These are phyloP conservation scores for Orius laevigatus DNA, from an alignment of 1,140 invertebrate genomes.

Conservation along the genomic window DNA sequence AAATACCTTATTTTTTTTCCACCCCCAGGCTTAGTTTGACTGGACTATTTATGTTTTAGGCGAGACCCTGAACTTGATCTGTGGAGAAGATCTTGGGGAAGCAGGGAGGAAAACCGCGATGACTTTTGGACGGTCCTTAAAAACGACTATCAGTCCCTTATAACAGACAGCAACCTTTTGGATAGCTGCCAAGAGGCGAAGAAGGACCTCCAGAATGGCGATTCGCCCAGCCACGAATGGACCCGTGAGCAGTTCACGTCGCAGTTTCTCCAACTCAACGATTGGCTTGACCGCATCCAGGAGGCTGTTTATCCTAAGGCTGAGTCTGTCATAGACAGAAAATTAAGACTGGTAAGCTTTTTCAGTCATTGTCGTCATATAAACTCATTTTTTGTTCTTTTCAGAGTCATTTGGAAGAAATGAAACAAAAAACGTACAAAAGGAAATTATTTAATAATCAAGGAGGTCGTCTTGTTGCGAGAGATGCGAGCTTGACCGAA, in stretches of 20 bases:
- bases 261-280: slow-evolving; percentile 64
- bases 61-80: slow-evolving; percentile 43
- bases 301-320: slow-evolving; percentile 56
- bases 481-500: slow-evolving; percentile 52
- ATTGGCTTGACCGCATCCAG: slow-evolving; percentile 62
- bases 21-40: no score
- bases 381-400: slow-evolving; percentile 9
- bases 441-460: slow-evolving; percentile 63
- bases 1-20: no score
- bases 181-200: slow-evolving; percentile 74
- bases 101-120: slow-evolving; percentile 39
- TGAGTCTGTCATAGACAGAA: slow-evolving; percentile 48
- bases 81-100: slow-evolving; percentile 51
- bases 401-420: slow-evolving; percentile 36
- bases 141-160: slow-evolving; percentile 80
- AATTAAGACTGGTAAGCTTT: slow-evolving; percentile 41
- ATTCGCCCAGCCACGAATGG: slow-evolving; percentile 38
- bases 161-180: slow-evolving; percentile 74
- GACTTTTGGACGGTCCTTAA: slow-evolving; percentile 75
- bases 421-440: slow-evolving; percentile 48
- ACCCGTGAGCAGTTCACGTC: slow-evolving; percentile 58
- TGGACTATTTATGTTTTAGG: slow-evolving; percentile 26
- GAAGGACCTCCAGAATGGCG: slow-evolving; percentile 50
- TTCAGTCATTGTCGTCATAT: neutral
- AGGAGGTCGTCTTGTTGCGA: slow-evolving; percentile 48